Evolutionary conservation across 2,113 vertebrate genomes (phyloP), one percentile per base, ranked within the genome.

Genomic region (Halichoerus grypus): DNA sequence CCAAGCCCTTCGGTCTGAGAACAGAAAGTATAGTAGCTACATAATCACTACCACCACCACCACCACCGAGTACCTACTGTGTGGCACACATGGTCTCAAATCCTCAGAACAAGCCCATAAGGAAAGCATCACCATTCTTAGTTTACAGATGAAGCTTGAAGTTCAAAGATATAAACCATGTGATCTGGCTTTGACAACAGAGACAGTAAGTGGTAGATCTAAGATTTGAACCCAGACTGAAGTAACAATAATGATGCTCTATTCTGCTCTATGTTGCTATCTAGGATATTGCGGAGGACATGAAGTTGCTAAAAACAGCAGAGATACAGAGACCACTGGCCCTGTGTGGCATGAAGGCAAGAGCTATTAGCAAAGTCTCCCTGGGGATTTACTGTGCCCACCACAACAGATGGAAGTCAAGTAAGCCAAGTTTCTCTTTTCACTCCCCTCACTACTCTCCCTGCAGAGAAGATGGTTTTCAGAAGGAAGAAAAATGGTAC

Each of bases 331-430:
- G 33, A n/a, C 7, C 89, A 82, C 24, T 85, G 91, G 74, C 2
- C 10, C 14, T 93, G 24, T 26, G 81, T 24, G 80, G 59, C 57
- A 71, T 5, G 15, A 92, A 87, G 63, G 67, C 51, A 93, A 95
- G 53, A 18, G 33, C 16, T 63, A 36, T 15, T 90, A 89, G 31
- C 49, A 93, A 96, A 82, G 67, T 18, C 77, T 36, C 18, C 69
- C 83, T 90, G 49, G 26, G 13, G 76, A 97, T 76, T 96, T 92
- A 87, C 76, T 80, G 77, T 87, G 76, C 84, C 67, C 95, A 86
- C 95, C 65, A 97, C 69, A 84, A 96, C 88, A 97, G 16, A 39
- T 36, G 55, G 28, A 97, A 96, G 93, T 88, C 89, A 95, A 86
- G 95, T 89, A 57, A 80, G 26, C 88, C 53, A 81, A 74, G 39